Evolutionary conservation across 2,113 vertebrate genomes (phyloP).

Genomic region (Bucco capensis): DNA sequence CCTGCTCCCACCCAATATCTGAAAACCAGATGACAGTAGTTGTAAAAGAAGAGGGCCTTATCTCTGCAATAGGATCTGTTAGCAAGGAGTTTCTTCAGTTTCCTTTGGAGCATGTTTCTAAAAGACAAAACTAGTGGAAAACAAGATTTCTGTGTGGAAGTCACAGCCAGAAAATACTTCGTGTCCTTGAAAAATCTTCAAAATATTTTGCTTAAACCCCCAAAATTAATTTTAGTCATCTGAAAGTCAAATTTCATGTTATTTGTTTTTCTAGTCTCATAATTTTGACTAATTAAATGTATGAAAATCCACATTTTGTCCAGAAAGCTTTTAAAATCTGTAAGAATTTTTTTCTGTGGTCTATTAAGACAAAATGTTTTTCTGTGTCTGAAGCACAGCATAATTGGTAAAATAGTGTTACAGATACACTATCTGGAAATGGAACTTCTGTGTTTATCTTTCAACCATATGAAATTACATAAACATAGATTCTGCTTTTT

Average conservation of each 20-base stretch:
- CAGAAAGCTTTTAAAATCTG: not conserved
- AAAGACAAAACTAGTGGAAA: not conserved
- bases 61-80: not conserved
- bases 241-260: not conserved
- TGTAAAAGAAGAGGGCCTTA: not conserved
- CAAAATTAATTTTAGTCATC: not conserved
- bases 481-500: slow-evolving; percentile 54
- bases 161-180: not conserved
- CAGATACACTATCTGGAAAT: slow-evolving; percentile 10
- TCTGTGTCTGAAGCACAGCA: not conserved
- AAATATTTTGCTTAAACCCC: not conserved
- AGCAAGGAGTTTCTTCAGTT: not conserved
- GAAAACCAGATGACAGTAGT: not conserved
- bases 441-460: slow-evolving; percentile 59
- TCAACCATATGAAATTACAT: slow-evolving; percentile 34
- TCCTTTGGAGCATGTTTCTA: not conserved
- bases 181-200: not conserved
- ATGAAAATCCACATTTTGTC: not conserved
- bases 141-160: not conserved
- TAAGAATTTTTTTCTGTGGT: not conserved
- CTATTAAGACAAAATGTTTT: not conserved
- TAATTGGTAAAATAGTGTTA: slow-evolving; percentile 25
- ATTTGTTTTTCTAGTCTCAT: not conserved
- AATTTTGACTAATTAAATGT: not conserved
- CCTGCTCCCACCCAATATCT: not conserved